Evolutionary conservation across 2,113 vertebrate species (phyloP), one percentile per base, ranked within the genome.

Genomic region (Gulo gulo): DNA sequence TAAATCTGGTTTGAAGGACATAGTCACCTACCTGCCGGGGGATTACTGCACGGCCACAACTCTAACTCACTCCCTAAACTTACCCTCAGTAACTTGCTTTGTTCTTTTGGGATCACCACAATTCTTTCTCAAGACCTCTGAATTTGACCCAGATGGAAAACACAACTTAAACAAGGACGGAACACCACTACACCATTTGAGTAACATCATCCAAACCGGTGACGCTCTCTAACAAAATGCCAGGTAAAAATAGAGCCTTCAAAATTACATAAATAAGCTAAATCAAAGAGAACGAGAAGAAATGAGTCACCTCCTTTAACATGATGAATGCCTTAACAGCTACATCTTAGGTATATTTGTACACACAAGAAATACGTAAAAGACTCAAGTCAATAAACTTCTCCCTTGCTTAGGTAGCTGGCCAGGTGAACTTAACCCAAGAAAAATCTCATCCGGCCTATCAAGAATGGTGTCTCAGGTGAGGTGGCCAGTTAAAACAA

Each of bases 381-480:
- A 79, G 29, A 80, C 57, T 74, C 52, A 55, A 89, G 31, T 67
- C 47, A 61, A 50, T 61, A 67, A 90, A 89, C 9, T 20, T 78
- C 23, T 20, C 47, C 79, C 10, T 45, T 91, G 59, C 55, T 93
- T 84, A 92, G 45, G 18, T 83, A 93, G 50, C 86, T 87, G 50
- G 42, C 55, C 96, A 98, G 98, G 96, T 97, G 84, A 97, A 73
- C 26, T 91, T 73, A 93, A 69, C 18, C 57, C 55, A 11, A 83
- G 83, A 87, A 95, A 97, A 88, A 65, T 87, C 57, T 85, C 95
- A 90, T 36, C 84, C 12, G 0, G 50, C 34, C 73, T 63, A 55
- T 88, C 80, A 92, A 94, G 90, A 97, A 96, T 4, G 78, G 81
- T 61, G 36, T 92, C 92, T 97, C 97, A 98, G 96, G 98, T 98